Conservation (phyloP, 2,113 vertebrate genomes). For the Mesoclemmys tuberculata region DNA sequence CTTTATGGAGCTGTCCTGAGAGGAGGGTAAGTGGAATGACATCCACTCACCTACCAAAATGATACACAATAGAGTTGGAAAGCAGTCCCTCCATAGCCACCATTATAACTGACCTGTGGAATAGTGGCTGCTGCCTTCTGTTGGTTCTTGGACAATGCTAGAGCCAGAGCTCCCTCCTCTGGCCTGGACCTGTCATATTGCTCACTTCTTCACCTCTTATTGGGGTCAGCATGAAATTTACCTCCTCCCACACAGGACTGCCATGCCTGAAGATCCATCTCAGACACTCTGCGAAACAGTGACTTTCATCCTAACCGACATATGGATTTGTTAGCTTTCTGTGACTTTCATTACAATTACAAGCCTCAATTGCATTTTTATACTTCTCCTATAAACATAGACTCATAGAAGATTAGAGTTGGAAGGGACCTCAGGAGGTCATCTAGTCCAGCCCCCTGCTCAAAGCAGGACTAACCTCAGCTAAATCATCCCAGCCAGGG, state of each 20-base stretch:
- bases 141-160: fast-evolving
- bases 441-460: too few relatives aligned
- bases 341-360: neutral
- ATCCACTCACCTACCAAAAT: neutral
- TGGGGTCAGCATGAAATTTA: too few relatives aligned
- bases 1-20: neutral
- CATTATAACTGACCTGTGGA: neutral
- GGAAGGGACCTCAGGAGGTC: too few relatives aligned
- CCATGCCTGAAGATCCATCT: neutral
- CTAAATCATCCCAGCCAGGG: too few relatives aligned
- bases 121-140: neutral
- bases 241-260: neutral
- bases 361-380: neutral
- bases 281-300: neutral
- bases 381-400: neutral
- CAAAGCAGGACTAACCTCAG: too few relatives aligned
- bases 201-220: neutral
- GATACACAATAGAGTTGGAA: neutral
- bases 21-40: neutral
- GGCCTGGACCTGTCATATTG: neutral
- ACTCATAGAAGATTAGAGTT: too few relatives aligned
- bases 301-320: neutral
- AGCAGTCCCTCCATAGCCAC: neutral
- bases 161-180: neutral
- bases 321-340: neutral